phyloP scores from a whole-genome alignment of 2,113 vertebrate genomes.

The Myrmecobius fasciatus region DNA sequence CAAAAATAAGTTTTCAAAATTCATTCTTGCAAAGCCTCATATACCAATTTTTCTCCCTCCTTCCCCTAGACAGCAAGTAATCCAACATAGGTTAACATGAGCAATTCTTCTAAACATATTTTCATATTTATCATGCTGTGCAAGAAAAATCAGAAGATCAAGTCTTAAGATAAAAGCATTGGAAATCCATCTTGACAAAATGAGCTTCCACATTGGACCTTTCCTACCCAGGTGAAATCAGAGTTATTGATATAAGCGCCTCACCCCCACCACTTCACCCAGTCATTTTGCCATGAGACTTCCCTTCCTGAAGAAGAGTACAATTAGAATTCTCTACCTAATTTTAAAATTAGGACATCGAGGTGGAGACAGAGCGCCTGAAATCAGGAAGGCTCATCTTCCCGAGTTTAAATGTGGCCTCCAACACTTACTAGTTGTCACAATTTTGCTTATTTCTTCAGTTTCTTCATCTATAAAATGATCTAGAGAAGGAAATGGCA shows the following conservation, averaged over 20 bases:
- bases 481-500: not conserved
- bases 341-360: not conserved
- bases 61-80: too few species aligned
- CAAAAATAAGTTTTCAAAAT: too few species aligned
- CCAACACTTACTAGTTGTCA: not conserved
- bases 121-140: too few species aligned
- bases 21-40: too few species aligned
- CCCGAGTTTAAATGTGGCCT: not conserved
- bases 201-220: not conserved
- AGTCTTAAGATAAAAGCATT: not conserved
- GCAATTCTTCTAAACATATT: too few species aligned
- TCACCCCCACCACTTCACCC: not conserved
- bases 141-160: not conserved
- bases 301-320: not conserved
- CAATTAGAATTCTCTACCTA: not conserved
- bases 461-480: not conserved
- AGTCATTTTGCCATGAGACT: not conserved
- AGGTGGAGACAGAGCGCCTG: not conserved
- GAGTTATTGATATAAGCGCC: not conserved
- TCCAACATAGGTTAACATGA: too few species aligned
- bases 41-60: too few species aligned
- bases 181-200: not conserved
- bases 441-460: not conserved
- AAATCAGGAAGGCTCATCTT: not conserved
- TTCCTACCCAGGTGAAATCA: not conserved